phyloP scores from a whole-genome alignment of 2,113 vertebrate genomes.

The Fukomys damarensis region DNA sequence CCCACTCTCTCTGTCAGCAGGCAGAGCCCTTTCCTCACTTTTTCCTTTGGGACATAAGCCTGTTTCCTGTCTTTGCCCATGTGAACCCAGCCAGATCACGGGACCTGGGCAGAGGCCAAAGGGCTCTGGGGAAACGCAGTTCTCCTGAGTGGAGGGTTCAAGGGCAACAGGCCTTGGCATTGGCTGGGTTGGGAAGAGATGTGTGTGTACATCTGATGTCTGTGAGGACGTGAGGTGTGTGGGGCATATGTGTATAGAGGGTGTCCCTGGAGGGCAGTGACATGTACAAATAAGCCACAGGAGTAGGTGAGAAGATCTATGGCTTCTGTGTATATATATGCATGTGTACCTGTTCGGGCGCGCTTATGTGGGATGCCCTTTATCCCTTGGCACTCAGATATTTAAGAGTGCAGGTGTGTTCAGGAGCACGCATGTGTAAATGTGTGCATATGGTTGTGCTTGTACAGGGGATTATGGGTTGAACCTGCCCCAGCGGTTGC shows the following conservation, averaged over 20 bases:
- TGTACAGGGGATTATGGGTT: background rate
- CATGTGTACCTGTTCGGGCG: background rate
- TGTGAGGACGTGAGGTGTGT: background rate
- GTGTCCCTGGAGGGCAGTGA: background rate
- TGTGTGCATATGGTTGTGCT: rapidly evolving
- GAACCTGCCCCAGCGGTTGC: background rate
- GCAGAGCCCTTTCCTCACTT: background rate
- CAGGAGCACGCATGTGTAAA: rapidly evolving
- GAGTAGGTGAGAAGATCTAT: background rate
- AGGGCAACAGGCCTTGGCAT: background rate
- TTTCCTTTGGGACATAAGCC: background rate
- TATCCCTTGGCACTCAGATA: background rate
- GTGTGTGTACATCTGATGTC: too few species aligned
- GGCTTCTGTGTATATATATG: too few species aligned
- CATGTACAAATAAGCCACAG: rapidly evolving
- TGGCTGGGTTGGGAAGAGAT: background rate
- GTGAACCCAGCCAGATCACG: background rate
- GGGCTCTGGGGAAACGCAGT: background rate
- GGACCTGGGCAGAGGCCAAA: background rate
- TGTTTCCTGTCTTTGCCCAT: background rate
- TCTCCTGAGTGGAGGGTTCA: background rate
- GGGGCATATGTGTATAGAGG: too few species aligned
- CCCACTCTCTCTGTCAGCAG: background rate
- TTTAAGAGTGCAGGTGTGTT: background rate
- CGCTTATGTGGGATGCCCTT: background rate